Evolutionary conservation across 2,888 invertebrate species (phyloP).

Genomic region (Cataglyphis albicans): DNA sequence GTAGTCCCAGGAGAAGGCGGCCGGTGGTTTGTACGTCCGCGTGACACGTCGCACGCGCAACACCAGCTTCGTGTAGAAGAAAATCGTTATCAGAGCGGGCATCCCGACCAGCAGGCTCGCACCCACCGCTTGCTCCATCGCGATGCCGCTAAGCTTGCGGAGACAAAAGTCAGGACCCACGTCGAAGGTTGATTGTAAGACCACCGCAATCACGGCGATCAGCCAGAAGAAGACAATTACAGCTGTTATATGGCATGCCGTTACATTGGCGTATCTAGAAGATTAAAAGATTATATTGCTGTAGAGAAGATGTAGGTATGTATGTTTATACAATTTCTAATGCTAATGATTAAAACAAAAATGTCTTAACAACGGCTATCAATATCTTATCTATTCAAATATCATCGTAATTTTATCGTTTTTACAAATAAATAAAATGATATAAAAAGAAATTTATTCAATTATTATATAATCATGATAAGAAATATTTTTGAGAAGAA

Average conservation of each 20-base stretch:
- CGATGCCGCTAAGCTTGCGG: constrained; percentile 87
- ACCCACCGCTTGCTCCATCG: constrained; percentile 88
- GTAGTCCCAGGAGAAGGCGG: constrained; percentile 89
- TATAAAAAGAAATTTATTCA: background rate
- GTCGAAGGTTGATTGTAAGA: constrained; percentile 88
- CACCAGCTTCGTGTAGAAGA: constrained; percentile 87
- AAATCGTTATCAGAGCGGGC: constrained; percentile 88
- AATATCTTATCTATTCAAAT: background rate
- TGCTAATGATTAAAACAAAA: background rate
- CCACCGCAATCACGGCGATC: constrained; percentile 87
- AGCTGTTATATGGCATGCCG: constrained; percentile 87
- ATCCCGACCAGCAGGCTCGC: constrained; percentile 88
- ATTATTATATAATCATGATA: background rate
- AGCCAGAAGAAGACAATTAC: constrained; percentile 88
- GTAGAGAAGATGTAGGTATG: background rate
- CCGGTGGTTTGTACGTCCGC: constrained; percentile 89
- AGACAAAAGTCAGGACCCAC: constrained; percentile 91
- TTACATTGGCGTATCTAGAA: constrained; percentile 86
- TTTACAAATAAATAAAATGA: background rate
- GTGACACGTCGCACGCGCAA: constrained; percentile 87
- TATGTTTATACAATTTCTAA: background rate
- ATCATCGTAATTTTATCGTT: background rate
- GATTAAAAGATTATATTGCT: constrained; percentile 2
- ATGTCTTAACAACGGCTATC: background rate
- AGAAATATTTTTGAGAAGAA: background rate